These are phyloP conservation scores for Pterostichus madidus DNA, from an alignment of 2,888 invertebrate genomes.

Conservation along the genomic window DNA sequence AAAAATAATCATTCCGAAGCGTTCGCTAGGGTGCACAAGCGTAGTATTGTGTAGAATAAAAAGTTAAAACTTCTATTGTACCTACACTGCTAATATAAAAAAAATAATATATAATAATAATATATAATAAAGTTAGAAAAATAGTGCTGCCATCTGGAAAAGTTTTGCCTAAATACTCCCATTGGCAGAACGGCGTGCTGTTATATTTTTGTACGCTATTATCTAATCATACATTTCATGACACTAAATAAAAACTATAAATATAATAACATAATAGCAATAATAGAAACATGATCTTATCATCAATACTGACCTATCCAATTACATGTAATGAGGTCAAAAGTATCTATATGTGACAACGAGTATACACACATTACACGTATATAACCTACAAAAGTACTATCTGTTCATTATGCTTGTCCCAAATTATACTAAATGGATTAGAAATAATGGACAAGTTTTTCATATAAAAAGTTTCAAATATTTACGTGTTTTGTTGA, in stretches of 20 bases:
- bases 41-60: no score
- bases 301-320: slow-evolving; percentile 7
- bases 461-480: not conserved
- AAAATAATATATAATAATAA: no score
- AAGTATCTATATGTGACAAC: not conserved
- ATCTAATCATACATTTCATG: not conserved
- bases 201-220: not conserved
- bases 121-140: no score
- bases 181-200: no score
- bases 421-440: not conserved
- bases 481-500: not conserved
- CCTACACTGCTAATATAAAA: no score
- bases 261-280: slow-evolving; percentile 7
- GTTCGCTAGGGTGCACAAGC: no score
- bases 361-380: not conserved
- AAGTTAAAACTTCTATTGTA: no score
- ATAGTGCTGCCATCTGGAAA: no score
- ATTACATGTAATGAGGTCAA: slow-evolving; percentile 10
- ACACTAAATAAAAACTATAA: not conserved
- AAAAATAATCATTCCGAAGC: no score
- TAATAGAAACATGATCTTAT: slow-evolving; percentile 12
- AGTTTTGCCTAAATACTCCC: no score
- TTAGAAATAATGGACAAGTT: not conserved
- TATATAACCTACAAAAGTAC: not conserved
- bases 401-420: not conserved